Base-by-base conservation (phyloP, 2,113 vertebrate species). In the Crotalus horridus region DNA sequence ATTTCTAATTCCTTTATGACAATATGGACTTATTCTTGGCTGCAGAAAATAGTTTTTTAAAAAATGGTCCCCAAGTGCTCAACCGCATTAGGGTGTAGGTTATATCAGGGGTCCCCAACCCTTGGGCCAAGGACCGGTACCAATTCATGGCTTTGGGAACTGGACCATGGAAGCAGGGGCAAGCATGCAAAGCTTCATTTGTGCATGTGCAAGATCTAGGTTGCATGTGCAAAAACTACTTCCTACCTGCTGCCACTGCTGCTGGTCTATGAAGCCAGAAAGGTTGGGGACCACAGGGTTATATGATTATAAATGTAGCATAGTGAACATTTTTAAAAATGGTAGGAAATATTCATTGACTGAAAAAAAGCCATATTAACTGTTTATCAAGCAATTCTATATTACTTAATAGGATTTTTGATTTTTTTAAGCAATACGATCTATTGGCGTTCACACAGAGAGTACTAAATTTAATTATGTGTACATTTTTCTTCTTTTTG, bases 401-500 rank as follows among this genome's bases (percentile, higher is more conserved):
- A 56, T 21, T 17, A 12, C 33, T 89, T 39, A 89, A 46, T 12
- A 43, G 11, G 9, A 58, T 11, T 23, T 4, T 81, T 59, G 54
- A 12, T 59, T 89, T 58, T 33, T 51, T 51, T 81, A 55, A 59
- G 12, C 39, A 89, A 20, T 61, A 29, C 1, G 0, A 48, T 26
- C 39, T 13, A 59, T 51, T 51, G 54, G 9, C 11, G 1, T 53
- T 17, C 20, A 21, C 4, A 64, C 20, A 29, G 24, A 7, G 39
- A 64, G 24, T 26, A 91, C 15, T 54, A 51, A 81, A 87, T 93
- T 1, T 15, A 53, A 15, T 4, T 0, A 13, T n/a, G 17, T 7
- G 20, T 95, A 48, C 81, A 85, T 94, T 74, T 54, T 92, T 0
- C 90, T 1, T 93, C 94, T 29, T 26, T 89, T 46, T 21, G 89